These are phyloP conservation scores for Clarias pachynema DNA, from an alignment of 2,797 vertebrate genomes.

Conservation along the genomic window DNA sequence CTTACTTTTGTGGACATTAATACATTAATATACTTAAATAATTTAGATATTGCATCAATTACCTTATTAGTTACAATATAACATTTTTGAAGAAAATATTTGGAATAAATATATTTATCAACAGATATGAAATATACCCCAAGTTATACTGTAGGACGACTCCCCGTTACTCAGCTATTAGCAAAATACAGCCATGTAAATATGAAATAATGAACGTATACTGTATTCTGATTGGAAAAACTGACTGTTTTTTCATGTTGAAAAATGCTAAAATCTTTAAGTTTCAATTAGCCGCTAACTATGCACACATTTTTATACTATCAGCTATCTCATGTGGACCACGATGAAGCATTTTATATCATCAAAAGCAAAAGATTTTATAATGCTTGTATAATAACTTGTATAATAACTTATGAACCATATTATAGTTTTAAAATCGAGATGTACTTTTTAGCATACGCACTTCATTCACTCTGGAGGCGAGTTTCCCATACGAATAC, in stretches of 20 bases:
- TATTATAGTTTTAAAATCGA: background rate
- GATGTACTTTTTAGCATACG: background rate
- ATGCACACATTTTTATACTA: background rate
- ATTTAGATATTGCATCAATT: too few species aligned
- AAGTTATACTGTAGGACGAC: too few species aligned
- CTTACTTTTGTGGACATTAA: too few species aligned
- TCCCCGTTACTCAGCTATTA: background rate
- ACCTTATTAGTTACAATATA: too few species aligned
- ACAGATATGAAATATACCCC: too few species aligned
- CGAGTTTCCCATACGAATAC: too few species aligned
- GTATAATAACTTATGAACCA: background rate
- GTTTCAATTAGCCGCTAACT: background rate
- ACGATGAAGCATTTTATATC: background rate
- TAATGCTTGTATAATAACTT: background rate
- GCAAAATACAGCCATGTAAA: background rate
- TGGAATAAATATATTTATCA: too few species aligned
- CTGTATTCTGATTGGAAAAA: background rate
- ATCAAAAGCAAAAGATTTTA: background rate
- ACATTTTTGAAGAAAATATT: too few species aligned
- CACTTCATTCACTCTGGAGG: too few species aligned
- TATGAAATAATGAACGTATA: background rate
- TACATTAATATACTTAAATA: too few species aligned
- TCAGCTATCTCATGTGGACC: background rate
- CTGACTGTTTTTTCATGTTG: background rate
- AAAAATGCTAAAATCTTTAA: background rate